Evolutionary conservation across 1,140 invertebrate genomes (phyloP).

Genomic region (Cecropterus lyciades): DNA sequence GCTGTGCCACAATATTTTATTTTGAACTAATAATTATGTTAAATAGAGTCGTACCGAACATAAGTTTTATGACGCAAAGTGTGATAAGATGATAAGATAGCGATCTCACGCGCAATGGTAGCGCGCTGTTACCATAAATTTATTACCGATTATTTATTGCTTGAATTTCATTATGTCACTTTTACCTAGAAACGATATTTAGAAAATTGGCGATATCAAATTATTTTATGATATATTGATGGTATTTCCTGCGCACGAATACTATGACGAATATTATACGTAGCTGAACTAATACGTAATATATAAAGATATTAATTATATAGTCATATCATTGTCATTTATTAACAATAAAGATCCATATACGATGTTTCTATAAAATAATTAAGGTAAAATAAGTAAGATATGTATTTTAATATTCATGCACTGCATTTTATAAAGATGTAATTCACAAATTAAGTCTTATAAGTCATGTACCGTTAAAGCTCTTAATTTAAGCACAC

Average conservation of each 20-base stretch:
- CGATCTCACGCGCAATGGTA: conserved; percentile 16
- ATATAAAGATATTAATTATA: too few species aligned
- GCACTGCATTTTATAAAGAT: too few species aligned
- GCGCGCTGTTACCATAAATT: conserved; percentile 18
- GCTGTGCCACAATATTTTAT: background rate
- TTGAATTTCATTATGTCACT: conserved; percentile 11
- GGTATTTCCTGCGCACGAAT: background rate
- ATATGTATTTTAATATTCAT: too few species aligned
- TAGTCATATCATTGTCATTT: too few species aligned
- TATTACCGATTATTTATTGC: conserved; percentile 23
- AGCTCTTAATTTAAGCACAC: too few species aligned
- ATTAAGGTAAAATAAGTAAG: too few species aligned
- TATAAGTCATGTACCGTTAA: too few species aligned
- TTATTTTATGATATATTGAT: background rate
- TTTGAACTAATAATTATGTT: conserved; percentile 6
- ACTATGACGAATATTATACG: too few species aligned
- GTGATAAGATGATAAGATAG: conserved; percentile 23
- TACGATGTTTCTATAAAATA: too few species aligned
- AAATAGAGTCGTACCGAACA: conserved; percentile 16
- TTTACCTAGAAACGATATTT: background rate
- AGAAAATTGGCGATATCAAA: background rate
- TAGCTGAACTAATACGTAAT: too few species aligned
- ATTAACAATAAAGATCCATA: too few species aligned
- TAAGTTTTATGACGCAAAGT: conserved; percentile 21
- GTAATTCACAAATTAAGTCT: too few species aligned